Evolutionary conservation across 2,888 invertebrate genomes (phyloP).

Genomic region (Atrina japonica): DNA sequence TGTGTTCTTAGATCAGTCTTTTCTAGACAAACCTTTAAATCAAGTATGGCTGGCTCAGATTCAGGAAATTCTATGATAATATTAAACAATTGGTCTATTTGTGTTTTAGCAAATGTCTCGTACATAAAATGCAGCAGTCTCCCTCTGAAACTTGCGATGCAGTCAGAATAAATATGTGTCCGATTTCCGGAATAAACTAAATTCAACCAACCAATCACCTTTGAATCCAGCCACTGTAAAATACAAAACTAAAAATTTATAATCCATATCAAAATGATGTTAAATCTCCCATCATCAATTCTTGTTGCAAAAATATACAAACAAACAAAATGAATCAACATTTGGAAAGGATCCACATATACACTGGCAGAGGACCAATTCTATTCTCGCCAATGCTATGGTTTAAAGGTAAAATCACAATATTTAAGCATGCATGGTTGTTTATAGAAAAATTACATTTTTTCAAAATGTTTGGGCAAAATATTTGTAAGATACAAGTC

Average conservation of each 20-base stretch:
- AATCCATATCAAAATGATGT: conserved; percentile 1
- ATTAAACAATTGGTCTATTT: conserved; percentile 95
- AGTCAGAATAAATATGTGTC: conserved; percentile 61
- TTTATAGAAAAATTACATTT: too few species aligned
- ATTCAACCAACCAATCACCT: conserved; percentile 92
- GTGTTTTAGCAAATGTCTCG: conserved; percentile 92
- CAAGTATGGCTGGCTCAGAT: conserved; percentile 94
- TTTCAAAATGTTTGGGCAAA: too few species aligned
- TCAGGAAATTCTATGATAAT: conserved; percentile 99
- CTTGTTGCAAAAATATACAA: too few species aligned
- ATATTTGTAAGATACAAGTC: too few species aligned
- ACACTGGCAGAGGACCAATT: too few species aligned
- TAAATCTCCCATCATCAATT: too few species aligned
- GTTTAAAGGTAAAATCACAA: too few species aligned
- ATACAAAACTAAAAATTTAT: neutral
- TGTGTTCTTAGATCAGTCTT: conserved; percentile 89
- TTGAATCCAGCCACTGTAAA: conserved; percentile 90
- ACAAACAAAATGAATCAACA: too few species aligned
- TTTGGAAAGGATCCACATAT: too few species aligned
- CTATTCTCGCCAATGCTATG: too few species aligned
- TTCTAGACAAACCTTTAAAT: conserved; percentile 91
- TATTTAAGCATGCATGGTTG: too few species aligned
- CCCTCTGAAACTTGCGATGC: conserved; percentile 75
- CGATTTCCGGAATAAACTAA: conserved; percentile 85
- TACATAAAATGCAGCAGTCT: conserved; percentile 89